Conservation (phyloP, 2,888 invertebrate species). For the Galerucella pusilla region DNA sequence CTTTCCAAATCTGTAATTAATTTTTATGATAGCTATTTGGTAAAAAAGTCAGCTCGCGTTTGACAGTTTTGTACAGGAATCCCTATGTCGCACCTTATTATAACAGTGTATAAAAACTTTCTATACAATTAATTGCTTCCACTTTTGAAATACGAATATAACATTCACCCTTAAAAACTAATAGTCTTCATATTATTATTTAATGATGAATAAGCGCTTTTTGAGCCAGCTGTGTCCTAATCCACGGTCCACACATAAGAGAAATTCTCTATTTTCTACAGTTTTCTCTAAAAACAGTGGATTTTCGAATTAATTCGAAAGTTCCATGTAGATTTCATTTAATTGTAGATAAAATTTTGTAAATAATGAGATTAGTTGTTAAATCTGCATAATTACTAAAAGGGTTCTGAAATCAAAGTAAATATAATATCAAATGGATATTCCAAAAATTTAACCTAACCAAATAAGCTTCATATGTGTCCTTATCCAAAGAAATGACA, state of each 20-base stretch:
- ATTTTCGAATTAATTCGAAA: slow-evolving; percentile 4
- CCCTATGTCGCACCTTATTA: too few species aligned
- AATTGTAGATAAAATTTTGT: slow-evolving; percentile 1
- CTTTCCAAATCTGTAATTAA: too few species aligned
- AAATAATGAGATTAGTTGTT: slow-evolving; percentile 1
- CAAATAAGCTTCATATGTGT: too few species aligned
- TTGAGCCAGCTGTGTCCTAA: not conserved
- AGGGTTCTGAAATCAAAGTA: not conserved
- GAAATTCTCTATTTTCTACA: not conserved
- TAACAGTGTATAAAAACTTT: too few species aligned
- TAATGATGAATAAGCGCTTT: not conserved
- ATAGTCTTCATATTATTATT: not conserved
- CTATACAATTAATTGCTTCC: too few species aligned
- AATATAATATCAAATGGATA: not conserved
- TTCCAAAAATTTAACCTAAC: too few species aligned
- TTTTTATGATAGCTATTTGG: too few species aligned
- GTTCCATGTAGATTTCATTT: not conserved
- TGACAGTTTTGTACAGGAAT: too few species aligned
- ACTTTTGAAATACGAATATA: not conserved
- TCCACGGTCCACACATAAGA: not conserved
- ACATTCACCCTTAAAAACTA: not conserved
- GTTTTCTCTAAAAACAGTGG: slow-evolving; percentile 3
- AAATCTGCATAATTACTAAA: not conserved
- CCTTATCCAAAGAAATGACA: too few species aligned
- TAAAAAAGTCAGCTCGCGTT: too few species aligned